Evolutionary conservation across 2,888 invertebrate species (phyloP).

Genomic region (Hydrotaea diabolus): DNA sequence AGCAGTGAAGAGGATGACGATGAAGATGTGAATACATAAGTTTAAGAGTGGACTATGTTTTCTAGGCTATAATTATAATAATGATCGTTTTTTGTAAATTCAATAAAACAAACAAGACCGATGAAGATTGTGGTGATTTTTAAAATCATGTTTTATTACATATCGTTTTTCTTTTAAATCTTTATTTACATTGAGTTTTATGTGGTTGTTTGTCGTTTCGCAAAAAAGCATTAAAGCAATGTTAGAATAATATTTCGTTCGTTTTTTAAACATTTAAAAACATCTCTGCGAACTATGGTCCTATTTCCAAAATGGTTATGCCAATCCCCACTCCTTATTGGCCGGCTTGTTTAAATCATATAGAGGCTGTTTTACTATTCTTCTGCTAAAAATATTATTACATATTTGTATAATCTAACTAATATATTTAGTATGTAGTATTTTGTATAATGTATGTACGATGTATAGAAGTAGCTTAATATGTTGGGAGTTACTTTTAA

Average conservation of each 20-base stretch:
- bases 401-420: conserved; percentile 13
- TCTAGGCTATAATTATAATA: neutral
- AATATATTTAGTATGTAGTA: neutral
- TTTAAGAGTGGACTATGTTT: conserved; percentile 62
- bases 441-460: no score
- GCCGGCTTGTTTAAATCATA: neutral
- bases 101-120: neutral
- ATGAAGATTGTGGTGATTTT: neutral
- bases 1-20: conserved; percentile 73
- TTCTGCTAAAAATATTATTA: neutral
- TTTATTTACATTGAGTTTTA: conserved; percentile 24
- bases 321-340: neutral
- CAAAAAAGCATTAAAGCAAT: conserved; percentile 9
- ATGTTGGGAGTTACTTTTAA: no score
- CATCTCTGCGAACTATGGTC: neutral
- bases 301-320: neutral
- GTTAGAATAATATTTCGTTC: neutral
- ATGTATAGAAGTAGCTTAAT: no score
- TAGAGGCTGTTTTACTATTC: neutral
- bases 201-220: neutral
- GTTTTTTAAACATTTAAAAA: neutral
- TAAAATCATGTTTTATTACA: neutral
- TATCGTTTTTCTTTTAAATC: neutral
- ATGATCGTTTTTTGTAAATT: conserved; percentile 4
- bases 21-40: conserved; percentile 70